phyloP scores from a whole-genome alignment of 2,797 vertebrate genomes.

The Odontamblyopus rebecca region DNA sequence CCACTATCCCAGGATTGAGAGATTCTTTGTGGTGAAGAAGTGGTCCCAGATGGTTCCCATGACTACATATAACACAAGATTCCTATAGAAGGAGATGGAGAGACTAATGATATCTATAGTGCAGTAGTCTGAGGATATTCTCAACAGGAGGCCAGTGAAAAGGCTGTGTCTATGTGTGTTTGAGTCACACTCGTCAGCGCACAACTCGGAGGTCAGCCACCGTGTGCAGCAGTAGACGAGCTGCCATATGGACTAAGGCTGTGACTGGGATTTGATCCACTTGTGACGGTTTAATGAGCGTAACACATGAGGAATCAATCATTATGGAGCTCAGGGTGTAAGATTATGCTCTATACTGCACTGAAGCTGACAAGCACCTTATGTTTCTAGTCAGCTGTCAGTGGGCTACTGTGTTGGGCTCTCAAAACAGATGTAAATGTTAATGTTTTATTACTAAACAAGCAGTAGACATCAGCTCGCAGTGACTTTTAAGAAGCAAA shows the following conservation, averaged over 20 bases:
- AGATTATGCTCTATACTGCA: neutral
- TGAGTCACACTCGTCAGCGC: conserved; percentile 13
- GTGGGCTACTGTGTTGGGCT: neutral
- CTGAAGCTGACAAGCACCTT: conserved; percentile 10
- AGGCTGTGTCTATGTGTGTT: conserved; percentile 43
- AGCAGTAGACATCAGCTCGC: neutral
- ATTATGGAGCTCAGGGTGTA: conserved; percentile 19
- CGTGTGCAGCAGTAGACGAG: conserved; percentile 21
- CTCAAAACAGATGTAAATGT: neutral
- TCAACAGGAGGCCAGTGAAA: conserved; percentile 15
- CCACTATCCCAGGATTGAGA: neutral
- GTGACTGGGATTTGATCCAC: conserved; percentile 24
- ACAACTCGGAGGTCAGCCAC: conserved; percentile 42
- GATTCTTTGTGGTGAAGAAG: conserved; percentile 2
- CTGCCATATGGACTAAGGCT: conserved; percentile 50
- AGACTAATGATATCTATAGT: conserved; percentile 1
- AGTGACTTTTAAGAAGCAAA: neutral
- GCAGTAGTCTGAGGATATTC: conserved; percentile 4
- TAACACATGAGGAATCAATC: conserved; percentile 31
- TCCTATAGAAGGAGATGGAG: conserved; percentile 9
- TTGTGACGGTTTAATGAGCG: conserved; percentile 29
- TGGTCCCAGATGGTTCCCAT: conserved; percentile 13
- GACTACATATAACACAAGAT: conserved; percentile 10
- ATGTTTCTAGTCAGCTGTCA: conserved; percentile 15
- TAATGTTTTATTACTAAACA: neutral